A percentile compares a stretch with the other conserved stretches of the same genome.
These are phyloP conservation scores for Anoura caudifer DNA, from an alignment of 2,113 vertebrate genomes.

Conservation along the genomic window DNA sequence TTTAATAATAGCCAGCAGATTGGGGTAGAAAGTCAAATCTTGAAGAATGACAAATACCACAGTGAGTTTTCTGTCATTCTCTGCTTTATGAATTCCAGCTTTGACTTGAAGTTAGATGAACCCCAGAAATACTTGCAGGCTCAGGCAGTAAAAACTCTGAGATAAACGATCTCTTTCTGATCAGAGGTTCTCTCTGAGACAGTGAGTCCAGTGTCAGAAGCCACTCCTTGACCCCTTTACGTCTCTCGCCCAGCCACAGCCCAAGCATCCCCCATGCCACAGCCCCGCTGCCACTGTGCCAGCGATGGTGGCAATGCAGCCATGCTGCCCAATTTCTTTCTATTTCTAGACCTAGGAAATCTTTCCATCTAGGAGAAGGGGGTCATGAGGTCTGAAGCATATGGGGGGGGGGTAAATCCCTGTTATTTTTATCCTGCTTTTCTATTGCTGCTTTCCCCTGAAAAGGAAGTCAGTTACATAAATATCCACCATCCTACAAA, in stretches of 20 bases:
- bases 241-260: not conserved
- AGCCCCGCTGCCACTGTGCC: not conserved
- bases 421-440: not conserved
- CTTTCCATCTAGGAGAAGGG: not conserved
- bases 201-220: fast-evolving
- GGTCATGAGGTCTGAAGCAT: not conserved
- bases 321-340: not conserved
- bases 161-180: not conserved
- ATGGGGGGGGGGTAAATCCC: not conserved
- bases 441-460: not conserved
- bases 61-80: not conserved
- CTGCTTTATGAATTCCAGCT: not conserved
- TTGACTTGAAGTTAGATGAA: not conserved
- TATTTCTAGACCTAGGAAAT: not conserved
- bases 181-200: not conserved
- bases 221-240: not conserved
- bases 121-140: not conserved
- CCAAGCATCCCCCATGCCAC: not conserved
- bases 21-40: not conserved
- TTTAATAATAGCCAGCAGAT: not conserved
- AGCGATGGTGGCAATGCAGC: not conserved
- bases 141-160: not conserved
- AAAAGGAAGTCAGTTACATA: not conserved
- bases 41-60: not conserved
- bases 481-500: not conserved